Base-by-base conservation (phyloP, 2,888 invertebrate species). In the Dorcus hopei region DNA sequence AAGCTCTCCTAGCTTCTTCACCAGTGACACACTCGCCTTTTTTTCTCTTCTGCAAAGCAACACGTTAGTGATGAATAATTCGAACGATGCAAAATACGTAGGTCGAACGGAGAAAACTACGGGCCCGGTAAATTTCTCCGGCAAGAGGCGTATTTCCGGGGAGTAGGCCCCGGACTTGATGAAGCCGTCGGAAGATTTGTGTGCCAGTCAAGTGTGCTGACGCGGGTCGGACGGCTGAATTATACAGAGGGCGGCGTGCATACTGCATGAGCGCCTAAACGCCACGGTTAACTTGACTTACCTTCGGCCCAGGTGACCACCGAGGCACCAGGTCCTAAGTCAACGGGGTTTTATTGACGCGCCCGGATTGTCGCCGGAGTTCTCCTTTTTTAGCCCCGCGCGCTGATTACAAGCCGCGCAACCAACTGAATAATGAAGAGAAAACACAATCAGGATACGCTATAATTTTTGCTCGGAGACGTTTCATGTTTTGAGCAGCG, bases 201-300 rank as follows among this genome's bases (percentile, higher is more conserved):
- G 76, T 76, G 76, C 74, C 76, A 77, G 76, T 77, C 77, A 77
- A 76, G 75, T 75, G 75, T 73, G 76, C 74, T 76, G 75, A 77
- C 75, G 73, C 71, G 73, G 75, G 73, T 73, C 75, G 75, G 73
- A 69, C 67, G 67, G 47, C 66, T 78, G 75, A 77, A 78, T 78
- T 76, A 77, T 77, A 74, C 74, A 77, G 70, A 33, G 50, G 65
- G 65, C 64, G 66, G 68, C 69, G 72, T 78, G 74, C 76, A 78
- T 77, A 75, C 72, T 77, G 74, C 71, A 78, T 77, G 78, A 77
- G 74, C 68, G 67, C 70, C 76, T 77, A 76, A 77, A 76, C 74
- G 74, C 70, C 71, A 68, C 72, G 70, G 71, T 71, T 72, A 71
- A 72, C 71, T 71, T 67, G 26, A 33, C 26, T 33, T 33, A 33